These are phyloP conservation scores for Lydus trimaculatus DNA, from an alignment of 2,888 invertebrate genomes.

Conservation along the genomic window DNA sequence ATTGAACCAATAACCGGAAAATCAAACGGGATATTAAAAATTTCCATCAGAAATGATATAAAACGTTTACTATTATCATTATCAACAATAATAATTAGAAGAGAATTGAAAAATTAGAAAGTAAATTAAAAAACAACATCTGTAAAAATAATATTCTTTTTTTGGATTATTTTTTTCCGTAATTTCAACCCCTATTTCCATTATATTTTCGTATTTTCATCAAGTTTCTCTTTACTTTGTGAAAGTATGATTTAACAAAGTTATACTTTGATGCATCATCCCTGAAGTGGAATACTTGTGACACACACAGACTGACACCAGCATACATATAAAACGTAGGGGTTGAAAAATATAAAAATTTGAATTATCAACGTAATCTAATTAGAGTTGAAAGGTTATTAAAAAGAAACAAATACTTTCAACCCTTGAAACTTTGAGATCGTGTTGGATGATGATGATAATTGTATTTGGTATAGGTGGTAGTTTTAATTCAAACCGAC, in stretches of 20 bases:
- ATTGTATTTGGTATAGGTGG: conserved; percentile 5
- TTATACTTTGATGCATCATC: not conserved
- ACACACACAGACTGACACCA: not conserved
- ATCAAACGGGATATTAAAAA: not conserved
- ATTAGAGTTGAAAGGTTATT: not conserved
- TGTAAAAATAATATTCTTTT: too few relatives aligned
- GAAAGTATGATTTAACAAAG: not conserved
- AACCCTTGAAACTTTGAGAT: not conserved
- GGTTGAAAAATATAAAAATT: not conserved
- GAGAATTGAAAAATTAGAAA: not conserved
- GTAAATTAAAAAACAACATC: too few relatives aligned
- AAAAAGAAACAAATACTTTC: not conserved
- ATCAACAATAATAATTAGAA: too few relatives aligned
- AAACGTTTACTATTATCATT: too few relatives aligned
- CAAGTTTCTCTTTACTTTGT: not conserved
- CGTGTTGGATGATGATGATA: not conserved
- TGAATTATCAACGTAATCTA: too few relatives aligned
- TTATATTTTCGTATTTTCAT: not conserved
- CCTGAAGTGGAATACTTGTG: not conserved
- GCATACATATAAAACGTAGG: not conserved
- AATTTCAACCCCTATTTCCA: not conserved
- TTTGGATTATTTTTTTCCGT: not conserved
- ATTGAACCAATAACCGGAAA: not conserved
- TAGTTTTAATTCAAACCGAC: conserved; percentile 23
- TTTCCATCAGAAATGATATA: not conserved